phyloP scores from a whole-genome alignment of 2,797 vertebrate genomes.

The Pangasius macronema region DNA sequence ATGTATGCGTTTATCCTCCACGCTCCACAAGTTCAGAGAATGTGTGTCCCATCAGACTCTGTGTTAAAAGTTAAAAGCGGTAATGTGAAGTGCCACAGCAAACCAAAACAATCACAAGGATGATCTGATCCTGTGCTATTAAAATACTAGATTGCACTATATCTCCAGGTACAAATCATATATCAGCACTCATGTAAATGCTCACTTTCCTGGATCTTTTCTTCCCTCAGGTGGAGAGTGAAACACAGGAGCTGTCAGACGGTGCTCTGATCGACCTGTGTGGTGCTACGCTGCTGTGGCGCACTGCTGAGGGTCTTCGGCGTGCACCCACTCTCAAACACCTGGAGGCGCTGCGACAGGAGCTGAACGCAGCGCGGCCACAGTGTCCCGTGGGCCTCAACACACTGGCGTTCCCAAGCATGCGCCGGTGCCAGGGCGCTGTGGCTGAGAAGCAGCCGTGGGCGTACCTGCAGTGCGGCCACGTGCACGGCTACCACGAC shows the following conservation, averaged over 20 bases:
- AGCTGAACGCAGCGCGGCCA: slow-evolving; percentile 94
- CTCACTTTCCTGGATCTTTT: background rate
- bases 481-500: slow-evolving; percentile 96
- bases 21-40: background rate
- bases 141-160: background rate
- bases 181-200: background rate
- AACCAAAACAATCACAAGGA: background rate
- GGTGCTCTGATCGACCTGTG: slow-evolving; percentile 96
- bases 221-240: slow-evolving; percentile 84
- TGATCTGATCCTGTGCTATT: background rate
- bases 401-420: slow-evolving; percentile 97
- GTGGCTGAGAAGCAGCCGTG: slow-evolving; percentile 98
- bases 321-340: slow-evolving; percentile 96
- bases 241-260: slow-evolving; percentile 93
- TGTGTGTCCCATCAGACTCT: background rate
- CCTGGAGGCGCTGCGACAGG: slow-evolving; percentile 94
- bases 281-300: slow-evolving; percentile 95
- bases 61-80: background rate
- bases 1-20: background rate
- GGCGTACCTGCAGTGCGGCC: slow-evolving; percentile 96
- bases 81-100: background rate
- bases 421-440: slow-evolving; percentile 91
- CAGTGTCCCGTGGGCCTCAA: slow-evolving; percentile 99
- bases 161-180: background rate
- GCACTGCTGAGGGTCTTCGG: slow-evolving; percentile 91